These are phyloP conservation scores for Goniozus legneri DNA, from an alignment of 1,140 invertebrate species.

Conservation along the genomic window DNA sequence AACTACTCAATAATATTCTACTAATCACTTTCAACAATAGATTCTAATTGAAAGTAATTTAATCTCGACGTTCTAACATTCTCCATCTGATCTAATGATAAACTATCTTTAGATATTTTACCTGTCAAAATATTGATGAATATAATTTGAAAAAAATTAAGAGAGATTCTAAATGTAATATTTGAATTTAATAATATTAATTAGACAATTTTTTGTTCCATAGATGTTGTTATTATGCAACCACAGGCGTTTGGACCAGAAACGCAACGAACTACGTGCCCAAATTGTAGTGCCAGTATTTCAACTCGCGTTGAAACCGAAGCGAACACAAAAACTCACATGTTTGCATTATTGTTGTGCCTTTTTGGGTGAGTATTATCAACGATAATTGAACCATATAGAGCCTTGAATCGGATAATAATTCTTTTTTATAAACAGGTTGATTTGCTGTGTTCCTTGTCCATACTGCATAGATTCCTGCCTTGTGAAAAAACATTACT, in stretches of 20 bases:
- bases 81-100: too few species aligned
- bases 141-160: too few species aligned
- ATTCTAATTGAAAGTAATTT: too few species aligned
- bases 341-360: constrained; percentile 60
- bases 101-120: too few species aligned
- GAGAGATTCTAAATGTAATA: too few species aligned
- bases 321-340: constrained; percentile 58
- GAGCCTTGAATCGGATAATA: neutral
- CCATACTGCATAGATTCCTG: constrained; percentile 68
- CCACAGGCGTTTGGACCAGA: constrained; percentile 44
- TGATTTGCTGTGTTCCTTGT: constrained; percentile 60
- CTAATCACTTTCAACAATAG: too few species aligned
- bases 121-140: too few species aligned
- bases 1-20: too few species aligned
- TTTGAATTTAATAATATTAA: neutral
- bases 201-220: constrained; percentile 7
- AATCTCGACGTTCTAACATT: too few species aligned
- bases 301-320: constrained; percentile 52
- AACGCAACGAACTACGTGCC: constrained; percentile 52
- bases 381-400: constrained; percentile 1
- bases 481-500: constrained; percentile 63
- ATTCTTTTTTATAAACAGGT: constrained; percentile 47
- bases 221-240: constrained; percentile 23
- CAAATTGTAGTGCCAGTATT: constrained; percentile 55
- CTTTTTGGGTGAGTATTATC: constrained; percentile 50